Percentiles rank a stretch among this genome's conserved stretches.
phyloP scores from a whole-genome alignment of 2,888 invertebrate species.

The Cephalotes varians region DNA sequence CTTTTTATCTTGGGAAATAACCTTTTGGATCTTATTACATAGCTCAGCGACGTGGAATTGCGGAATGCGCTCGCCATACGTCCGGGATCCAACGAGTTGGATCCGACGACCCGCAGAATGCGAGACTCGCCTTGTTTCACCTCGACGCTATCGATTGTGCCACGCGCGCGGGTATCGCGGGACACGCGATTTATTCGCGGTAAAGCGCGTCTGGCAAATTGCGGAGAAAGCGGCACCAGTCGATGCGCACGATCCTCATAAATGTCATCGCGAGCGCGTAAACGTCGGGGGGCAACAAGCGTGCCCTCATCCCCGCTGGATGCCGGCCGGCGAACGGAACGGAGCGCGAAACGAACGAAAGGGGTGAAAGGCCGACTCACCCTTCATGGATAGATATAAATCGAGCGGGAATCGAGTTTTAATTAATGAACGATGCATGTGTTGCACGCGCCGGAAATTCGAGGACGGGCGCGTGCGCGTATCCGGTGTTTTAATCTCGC shows the following conservation, averaged over 20 bases:
- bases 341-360: neutral
- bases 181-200: conserved; percentile 36
- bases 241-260: conserved; percentile 41
- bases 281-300: conserved; percentile 15
- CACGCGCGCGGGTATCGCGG: conserved; percentile 31
- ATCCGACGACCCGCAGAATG: neutral
- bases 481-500: neutral
- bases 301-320: neutral
- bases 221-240: conserved; percentile 24
- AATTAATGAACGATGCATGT: neutral
- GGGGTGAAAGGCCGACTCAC: neutral
- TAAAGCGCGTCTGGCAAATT: conserved; percentile 25
- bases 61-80: neutral
- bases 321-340: neutral
- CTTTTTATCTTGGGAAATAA: neutral
- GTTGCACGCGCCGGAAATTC: neutral
- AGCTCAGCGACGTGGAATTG: neutral
- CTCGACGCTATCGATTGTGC: conserved; percentile 24
- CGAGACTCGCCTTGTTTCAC: neutral
- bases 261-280: conserved; percentile 40
- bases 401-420: neutral
- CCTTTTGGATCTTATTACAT: neutral
- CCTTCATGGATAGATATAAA: neutral
- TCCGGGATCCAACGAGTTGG: neutral
- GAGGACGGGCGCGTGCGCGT: too few relatives aligned